Conservation (phyloP, 1,140 invertebrate species). For the Lordiphosa stackelbergi region DNA sequence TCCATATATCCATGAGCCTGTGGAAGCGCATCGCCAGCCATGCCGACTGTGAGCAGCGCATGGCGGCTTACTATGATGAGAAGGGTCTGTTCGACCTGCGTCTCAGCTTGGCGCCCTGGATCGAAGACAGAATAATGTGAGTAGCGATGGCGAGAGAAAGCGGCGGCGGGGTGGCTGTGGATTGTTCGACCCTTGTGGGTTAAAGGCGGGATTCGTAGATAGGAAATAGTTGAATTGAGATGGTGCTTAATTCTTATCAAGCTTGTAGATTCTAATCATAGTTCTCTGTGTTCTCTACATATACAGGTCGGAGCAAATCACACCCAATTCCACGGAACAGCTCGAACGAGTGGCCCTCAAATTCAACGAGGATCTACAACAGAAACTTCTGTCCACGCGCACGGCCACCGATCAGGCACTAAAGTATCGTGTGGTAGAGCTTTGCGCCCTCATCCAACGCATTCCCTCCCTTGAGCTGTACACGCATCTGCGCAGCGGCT, state of each 20-base stretch:
- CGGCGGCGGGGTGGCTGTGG: not conserved
- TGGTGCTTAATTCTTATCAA: not conserved
- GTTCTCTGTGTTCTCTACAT: not conserved
- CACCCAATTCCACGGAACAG: constrained; percentile 53
- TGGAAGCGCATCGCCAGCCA: constrained; percentile 71
- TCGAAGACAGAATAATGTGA: constrained; percentile 76
- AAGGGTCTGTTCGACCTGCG: constrained; percentile 74
- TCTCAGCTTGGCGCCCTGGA: constrained; percentile 70
- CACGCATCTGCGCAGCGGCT: constrained; percentile 57
- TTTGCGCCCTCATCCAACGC: constrained; percentile 60
- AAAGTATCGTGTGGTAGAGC: constrained; percentile 67
- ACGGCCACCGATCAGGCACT: constrained; percentile 57
- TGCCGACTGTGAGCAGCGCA: constrained; percentile 70
- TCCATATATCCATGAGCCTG: constrained; percentile 61
- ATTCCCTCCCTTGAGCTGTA: constrained; percentile 62
- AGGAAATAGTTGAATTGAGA: constrained; percentile 2
- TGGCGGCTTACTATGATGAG: constrained; percentile 73
- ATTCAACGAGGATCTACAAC: constrained; percentile 69
- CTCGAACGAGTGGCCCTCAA: constrained; percentile 55
- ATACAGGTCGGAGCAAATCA: constrained; percentile 63
- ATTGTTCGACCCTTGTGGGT: no score
- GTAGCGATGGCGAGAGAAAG: constrained; percentile 30
- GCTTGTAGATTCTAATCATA: not conserved
- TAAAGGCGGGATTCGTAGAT: not conserved
- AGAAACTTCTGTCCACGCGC: constrained; percentile 61